These are phyloP conservation scores for Hypercompe scribonia DNA, from an alignment of 2,888 invertebrate genomes.

Conservation along the genomic window DNA sequence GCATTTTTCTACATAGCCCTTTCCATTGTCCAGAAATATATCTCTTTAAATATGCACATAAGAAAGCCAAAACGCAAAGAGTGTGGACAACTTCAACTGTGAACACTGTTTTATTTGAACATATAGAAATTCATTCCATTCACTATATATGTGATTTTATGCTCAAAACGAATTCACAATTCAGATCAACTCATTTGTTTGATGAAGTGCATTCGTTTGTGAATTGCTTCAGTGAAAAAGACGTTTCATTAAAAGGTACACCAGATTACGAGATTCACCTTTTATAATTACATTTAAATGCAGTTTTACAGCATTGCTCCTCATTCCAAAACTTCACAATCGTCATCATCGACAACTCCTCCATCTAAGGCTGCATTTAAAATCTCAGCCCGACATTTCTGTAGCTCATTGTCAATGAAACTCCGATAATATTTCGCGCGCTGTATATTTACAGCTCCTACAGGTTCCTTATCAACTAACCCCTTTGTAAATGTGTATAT, in stretches of 20 bases:
- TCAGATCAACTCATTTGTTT: not conserved
- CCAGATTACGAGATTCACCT: not conserved
- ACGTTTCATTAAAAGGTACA: not conserved
- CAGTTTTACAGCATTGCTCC: not conserved
- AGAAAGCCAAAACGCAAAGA: too few species aligned
- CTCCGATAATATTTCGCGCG: conserved; percentile 68
- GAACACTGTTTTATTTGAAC: too few species aligned
- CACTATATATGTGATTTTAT: too few species aligned
- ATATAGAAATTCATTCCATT: too few species aligned
- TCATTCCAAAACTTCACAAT: conserved; percentile 69
- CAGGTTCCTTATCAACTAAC: conserved; percentile 64
- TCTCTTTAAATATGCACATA: not conserved
- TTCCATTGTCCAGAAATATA: not conserved
- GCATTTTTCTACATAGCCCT: not conserved
- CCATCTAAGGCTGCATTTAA: conserved; percentile 76
- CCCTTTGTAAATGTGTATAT: conserved; percentile 80
- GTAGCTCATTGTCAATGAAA: conserved; percentile 77
- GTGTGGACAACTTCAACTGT: too few species aligned
- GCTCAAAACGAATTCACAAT: not conserved
- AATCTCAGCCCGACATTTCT: conserved; percentile 68
- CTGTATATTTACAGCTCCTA: conserved; percentile 60
- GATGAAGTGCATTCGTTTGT: not conserved
- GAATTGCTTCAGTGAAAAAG: not conserved
- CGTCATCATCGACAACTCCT: conserved; percentile 77
- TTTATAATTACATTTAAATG: not conserved